Base-by-base conservation (phyloP, 2,888 invertebrate species). In the Dasypolia templi region DNA sequence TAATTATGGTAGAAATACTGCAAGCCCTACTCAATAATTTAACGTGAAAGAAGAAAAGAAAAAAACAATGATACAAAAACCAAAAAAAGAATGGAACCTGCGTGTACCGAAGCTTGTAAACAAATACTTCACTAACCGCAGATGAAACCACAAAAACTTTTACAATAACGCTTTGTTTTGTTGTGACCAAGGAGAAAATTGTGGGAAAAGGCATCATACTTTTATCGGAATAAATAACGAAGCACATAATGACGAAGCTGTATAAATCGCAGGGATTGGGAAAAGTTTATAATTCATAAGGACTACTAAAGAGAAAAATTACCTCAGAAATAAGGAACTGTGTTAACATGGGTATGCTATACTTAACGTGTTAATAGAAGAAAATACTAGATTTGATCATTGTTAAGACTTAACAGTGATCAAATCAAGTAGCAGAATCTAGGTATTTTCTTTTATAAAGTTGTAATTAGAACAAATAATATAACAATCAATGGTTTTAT, bases 81-180 rank as follows among this genome's bases (percentile, higher is more conserved):
- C 7, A 70, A 55, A 11, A 46, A n/a, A 53, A 19, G 3, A 26
- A 22, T 2, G 26, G 14, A 46, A 14, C 6, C 42, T 59, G 14
- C 32, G 2, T 64, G 35, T 29, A 51, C 19, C 29, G 19, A 39
- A 61, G 26, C 39, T 55, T 44, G 59, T 46, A 63, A 42, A 46
- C 26, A 56, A 55, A 35, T 56, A 55, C 12, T 49, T 53, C 32
- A 26, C 46, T 55, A 55, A 67, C 66, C 79, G 46, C 77, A 51
- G 26, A 62, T 56, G 19, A 29, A 55, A 62, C 82, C 63, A 39
- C 83, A 62, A 66, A 55, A 29, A 69, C 32, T 56, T 69, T 65
- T 29, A 65, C 46, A 68, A 55, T 61, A 53, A 67, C 56, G 49
- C 29, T 64, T 46, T 56, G 42, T 72, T 51, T 82, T 55, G 35